These are phyloP conservation scores for Amphipoea lucens DNA, from an alignment of 2,888 invertebrate genomes.

Conservation along the genomic window DNA sequence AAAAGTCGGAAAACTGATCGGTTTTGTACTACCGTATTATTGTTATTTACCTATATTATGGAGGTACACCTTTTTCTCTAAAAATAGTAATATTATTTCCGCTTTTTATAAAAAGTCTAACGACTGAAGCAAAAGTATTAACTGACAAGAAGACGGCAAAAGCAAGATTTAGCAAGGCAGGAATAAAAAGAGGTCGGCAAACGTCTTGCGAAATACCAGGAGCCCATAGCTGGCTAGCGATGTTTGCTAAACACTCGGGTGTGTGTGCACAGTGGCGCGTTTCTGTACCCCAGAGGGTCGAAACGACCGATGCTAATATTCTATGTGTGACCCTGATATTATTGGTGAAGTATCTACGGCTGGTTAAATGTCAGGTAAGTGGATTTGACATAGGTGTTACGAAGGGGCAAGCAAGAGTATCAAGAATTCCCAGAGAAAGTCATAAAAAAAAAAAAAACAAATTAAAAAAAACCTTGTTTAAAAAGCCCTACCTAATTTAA, in stretches of 20 bases:
- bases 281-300: conserved; percentile 35
- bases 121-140: not conserved
- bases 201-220: conserved; percentile 65
- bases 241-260: conserved; percentile 63
- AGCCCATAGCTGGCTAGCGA: conserved; percentile 53
- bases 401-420: not conserved
- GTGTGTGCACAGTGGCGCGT: conserved; percentile 54
- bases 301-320: conserved; percentile 26
- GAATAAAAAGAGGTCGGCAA: conserved; percentile 47
- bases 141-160: conserved; percentile 6
- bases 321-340: conserved; percentile 11
- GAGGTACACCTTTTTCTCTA: not conserved
- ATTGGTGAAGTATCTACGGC: conserved; percentile 2
- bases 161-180: conserved; percentile 33
- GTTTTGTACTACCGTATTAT: not conserved
- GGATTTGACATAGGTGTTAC: not conserved
- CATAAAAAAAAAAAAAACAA: not conserved
- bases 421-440: not conserved
- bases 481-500: not conserved
- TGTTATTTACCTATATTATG: not conserved
- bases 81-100: not conserved
- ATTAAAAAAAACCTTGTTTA: not conserved
- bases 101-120: not conserved
- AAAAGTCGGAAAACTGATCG: not conserved
- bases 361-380: conserved; percentile 19